These are phyloP conservation scores for Drosophila truncata DNA, from an alignment of 1,140 invertebrate genomes.

Conservation along the genomic window DNA sequence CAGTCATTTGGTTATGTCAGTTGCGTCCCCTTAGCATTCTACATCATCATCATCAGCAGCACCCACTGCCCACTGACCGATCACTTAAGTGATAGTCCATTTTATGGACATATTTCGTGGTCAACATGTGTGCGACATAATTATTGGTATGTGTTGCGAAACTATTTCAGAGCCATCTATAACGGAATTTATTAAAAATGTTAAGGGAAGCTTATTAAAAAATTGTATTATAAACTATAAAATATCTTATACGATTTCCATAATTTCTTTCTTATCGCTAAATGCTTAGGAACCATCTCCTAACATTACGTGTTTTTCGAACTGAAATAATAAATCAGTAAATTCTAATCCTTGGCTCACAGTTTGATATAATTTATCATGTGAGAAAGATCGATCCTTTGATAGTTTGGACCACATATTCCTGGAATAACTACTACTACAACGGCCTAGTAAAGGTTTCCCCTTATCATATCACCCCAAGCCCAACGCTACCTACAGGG, in stretches of 20 bases:
- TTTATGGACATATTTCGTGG: conserved; percentile 76
- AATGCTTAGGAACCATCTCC: too few species aligned
- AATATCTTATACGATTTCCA: background rate
- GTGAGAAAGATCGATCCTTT: conserved; percentile 47
- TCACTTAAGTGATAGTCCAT: conserved; percentile 77
- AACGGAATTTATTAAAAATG: conserved; percentile 65
- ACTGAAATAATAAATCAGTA: conserved; percentile 27
- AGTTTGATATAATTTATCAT: conserved; percentile 45
- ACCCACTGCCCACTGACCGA: conserved; percentile 36
- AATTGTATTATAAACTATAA: conserved; percentile 28
- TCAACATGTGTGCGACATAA: conserved; percentile 74
- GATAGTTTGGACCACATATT: conserved; percentile 36
- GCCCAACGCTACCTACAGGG: conserved; percentile 42
- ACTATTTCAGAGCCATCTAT: conserved; percentile 44
- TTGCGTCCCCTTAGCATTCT: conserved; percentile 52
- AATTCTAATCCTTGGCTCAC: conserved; percentile 1
- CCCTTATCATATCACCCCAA: conserved; percentile 28
- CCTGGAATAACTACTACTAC: too few species aligned
- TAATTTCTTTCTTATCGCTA: background rate
- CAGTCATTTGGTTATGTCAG: conserved; percentile 71
- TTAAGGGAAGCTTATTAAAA: conserved; percentile 10
- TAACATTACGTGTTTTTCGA: background rate
- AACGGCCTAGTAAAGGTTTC: background rate
- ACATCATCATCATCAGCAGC: conserved; percentile 15
- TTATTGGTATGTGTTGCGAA: conserved; percentile 69